A percentile compares a stretch with the other conserved stretches of the same genome.
Conservation (phyloP, 2,888 invertebrate genomes). For the Saturnia japonica region DNA sequence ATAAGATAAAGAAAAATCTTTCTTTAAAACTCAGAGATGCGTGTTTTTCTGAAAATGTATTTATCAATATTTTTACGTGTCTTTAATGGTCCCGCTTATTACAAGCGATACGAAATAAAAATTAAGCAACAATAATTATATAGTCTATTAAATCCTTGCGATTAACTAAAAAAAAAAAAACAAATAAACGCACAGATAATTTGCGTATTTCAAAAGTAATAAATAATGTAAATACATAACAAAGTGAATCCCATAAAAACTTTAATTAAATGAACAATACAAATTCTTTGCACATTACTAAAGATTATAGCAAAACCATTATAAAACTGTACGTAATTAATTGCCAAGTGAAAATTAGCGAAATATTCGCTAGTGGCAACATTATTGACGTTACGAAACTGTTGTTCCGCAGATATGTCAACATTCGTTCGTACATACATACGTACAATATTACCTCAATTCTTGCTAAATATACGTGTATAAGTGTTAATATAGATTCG, state of each 20-base stretch:
- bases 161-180: too few relatives aligned
- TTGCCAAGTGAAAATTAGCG: slow-evolving; percentile 50
- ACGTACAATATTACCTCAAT: slow-evolving; percentile 63
- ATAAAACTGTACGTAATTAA: slow-evolving; percentile 41
- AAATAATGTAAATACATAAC: not conserved
- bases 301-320: slow-evolving; percentile 21
- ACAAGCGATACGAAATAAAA: too few relatives aligned
- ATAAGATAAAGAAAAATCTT: too few relatives aligned
- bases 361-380: slow-evolving; percentile 62
- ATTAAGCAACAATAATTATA: too few relatives aligned
- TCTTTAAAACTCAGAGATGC: too few relatives aligned
- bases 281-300: slow-evolving; percentile 27
- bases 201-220: not conserved
- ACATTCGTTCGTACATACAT: slow-evolving; percentile 51
- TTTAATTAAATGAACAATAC: slow-evolving; percentile 6
- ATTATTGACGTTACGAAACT: slow-evolving; percentile 55
- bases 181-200: not conserved
- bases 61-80: too few relatives aligned
- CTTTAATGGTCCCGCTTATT: too few relatives aligned
- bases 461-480: slow-evolving; percentile 70
- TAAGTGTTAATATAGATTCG: slow-evolving; percentile 53
- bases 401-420: slow-evolving; percentile 75
- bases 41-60: too few relatives aligned
- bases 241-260: slow-evolving; percentile 16
- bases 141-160: too few relatives aligned